Base-by-base conservation (phyloP, 2,797 vertebrate species). In the Dromococcyx pavoninus region DNA sequence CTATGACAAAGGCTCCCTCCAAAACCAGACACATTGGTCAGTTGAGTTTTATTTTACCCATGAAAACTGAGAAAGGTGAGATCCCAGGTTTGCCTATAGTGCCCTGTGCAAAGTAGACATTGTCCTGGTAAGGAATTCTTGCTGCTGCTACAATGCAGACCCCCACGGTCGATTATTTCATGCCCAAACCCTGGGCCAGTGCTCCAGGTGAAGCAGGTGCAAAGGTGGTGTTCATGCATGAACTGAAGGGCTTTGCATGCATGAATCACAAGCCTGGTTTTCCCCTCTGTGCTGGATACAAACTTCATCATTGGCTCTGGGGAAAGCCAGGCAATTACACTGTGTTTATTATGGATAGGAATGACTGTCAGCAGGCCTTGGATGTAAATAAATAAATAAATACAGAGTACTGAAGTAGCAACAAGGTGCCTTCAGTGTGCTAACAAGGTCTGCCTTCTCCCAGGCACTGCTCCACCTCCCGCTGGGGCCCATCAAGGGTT, bases 381-480 rank as follows among this genome's bases (percentile, higher is more conserved):
- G 65, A 80, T 35, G 5, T 5, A 3, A 7, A 43, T 69, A 41
- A 12, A 41, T 10, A 18, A 18, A 2, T 19, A 46, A 46, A 12
- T 48, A 23, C 46, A 32, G 10, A 24, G 57, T 75, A 25, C 81
- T 78, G 16, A 28, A 53, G 27, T 14, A 39, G 32, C 27, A 24
- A n/a, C 39, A 41, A 35, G 17, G 50, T 69, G 32, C 53, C 56
- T 85, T 73, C 56, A 2, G 4, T 1, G 0, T 19, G 35, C 18
- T 65, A 15, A 22, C 11, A 50, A 64, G 27, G 4, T 60, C 35
- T 86, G 17, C 27, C 62, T 46, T 15, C 57, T 78, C 28, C 56
- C 22, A 41, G 0, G 33, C 1, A 0, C 30, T 73, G 44, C 0
- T 76, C 18, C 28, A 30, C 4, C 16, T 60, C 23, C 25, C 6